phyloP scores from a whole-genome alignment of 2,888 invertebrate genomes.

The Aporophyla nigra region DNA sequence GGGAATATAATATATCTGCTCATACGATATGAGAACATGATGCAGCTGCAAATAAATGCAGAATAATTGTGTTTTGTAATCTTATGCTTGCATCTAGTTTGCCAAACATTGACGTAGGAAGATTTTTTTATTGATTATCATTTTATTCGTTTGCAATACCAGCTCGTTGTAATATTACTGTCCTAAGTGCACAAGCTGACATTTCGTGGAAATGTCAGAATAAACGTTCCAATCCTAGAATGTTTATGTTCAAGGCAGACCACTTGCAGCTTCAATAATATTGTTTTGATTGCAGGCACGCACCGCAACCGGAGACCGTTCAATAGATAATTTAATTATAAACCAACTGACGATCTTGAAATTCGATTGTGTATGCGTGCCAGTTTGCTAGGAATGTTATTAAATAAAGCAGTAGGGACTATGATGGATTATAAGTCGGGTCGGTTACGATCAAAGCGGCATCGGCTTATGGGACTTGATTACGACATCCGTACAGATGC shows the following conservation, averaged over 20 bases:
- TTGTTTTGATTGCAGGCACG: conserved; percentile 70
- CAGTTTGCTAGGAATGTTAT: conserved; percentile 57
- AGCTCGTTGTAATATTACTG: conserved; percentile 11
- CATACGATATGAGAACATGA: not conserved
- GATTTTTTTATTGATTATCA: conserved; percentile 10
- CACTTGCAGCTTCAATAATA: conserved; percentile 68
- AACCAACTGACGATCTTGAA: conserved; percentile 47
- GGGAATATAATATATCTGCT: not conserved
- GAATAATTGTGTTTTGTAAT: not conserved
- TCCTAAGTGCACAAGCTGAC: conserved; percentile 64
- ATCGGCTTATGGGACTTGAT: conserved; percentile 55
- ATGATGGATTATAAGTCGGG: conserved; percentile 42
- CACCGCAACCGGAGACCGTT: conserved; percentile 40
- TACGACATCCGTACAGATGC: conserved; percentile 55
- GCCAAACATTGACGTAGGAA: not conserved
- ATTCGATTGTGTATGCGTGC: conserved; percentile 48
- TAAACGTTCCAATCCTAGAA: conserved; percentile 70
- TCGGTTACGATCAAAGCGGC: conserved; percentile 54
- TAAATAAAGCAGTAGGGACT: conserved; percentile 49
- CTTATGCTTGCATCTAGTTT: conserved; percentile 15
- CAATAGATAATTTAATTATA: conserved; percentile 57
- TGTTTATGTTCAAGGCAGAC: conserved; percentile 75
- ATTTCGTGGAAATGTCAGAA: conserved; percentile 72
- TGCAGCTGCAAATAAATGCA: conserved; percentile 4
- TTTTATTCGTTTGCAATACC: conserved; percentile 35